These are phyloP conservation scores for Phrynocephalus versicolor DNA, from an alignment of 2,113 vertebrate species.

Conservation along the genomic window DNA sequence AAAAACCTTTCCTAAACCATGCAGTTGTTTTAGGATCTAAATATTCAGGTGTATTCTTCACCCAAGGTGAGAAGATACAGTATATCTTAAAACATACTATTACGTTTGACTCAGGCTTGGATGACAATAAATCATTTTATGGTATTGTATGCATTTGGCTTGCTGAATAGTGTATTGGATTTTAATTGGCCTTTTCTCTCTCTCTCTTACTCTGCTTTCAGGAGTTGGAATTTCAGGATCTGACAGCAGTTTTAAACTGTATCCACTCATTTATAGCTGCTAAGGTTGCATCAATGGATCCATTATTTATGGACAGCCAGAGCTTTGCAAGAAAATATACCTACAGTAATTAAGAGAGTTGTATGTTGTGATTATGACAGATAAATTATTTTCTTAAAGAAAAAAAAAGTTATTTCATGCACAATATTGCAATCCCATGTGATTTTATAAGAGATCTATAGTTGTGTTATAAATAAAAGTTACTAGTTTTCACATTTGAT, in stretches of 20 bases:
- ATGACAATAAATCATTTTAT: slow-evolving; percentile 14
- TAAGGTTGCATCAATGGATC: slow-evolving; percentile 93
- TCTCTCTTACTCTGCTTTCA: slow-evolving; percentile 58
- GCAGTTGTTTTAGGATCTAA: not conserved
- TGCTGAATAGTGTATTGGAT: slow-evolving; percentile 23
- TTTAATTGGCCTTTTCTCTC: slow-evolving; percentile 16
- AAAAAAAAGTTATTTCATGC: slow-evolving; percentile 68
- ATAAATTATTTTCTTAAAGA: slow-evolving; percentile 77
- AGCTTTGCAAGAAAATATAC: slow-evolving; percentile 81
- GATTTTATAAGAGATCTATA: slow-evolving; percentile 70
- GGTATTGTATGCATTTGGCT: slow-evolving; percentile 3
- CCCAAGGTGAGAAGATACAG: not conserved
- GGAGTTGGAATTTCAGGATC: slow-evolving; percentile 92
- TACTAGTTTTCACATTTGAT: slow-evolving; percentile 57
- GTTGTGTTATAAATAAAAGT: slow-evolving; percentile 69
- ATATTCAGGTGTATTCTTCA: not conserved
- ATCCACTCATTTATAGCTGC: slow-evolving; percentile 93
- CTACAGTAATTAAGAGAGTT: slow-evolving; percentile 78
- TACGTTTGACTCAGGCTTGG: not conserved
- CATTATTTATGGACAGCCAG: slow-evolving; percentile 84
- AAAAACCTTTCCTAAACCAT: not conserved
- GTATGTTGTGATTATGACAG: slow-evolving; percentile 52
- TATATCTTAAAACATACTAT: slow-evolving; percentile 7
- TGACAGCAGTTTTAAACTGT: slow-evolving; percentile 89
- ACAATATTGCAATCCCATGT: slow-evolving; percentile 60